Base-by-base conservation (phyloP, 2,113 vertebrate genomes). In the Chloroceryle aenea region DNA sequence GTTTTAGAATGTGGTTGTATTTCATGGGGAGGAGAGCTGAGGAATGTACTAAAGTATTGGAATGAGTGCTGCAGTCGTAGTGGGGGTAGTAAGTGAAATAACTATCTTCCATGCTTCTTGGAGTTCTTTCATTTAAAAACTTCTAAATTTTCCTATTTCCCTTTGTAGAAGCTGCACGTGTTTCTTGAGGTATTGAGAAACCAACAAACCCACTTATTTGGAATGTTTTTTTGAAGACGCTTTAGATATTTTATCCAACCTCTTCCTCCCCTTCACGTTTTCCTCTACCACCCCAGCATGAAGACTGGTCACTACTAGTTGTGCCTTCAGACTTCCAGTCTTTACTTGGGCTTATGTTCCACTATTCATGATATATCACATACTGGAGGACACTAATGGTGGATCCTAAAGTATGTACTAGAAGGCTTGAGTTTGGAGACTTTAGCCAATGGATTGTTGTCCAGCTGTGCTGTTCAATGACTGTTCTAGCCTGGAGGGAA, bases 361-460 rank as follows among this genome's bases (percentile, higher is more conserved):
- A 10, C 14, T 47, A 0, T 32, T 71, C 16, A 5, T 8, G 7
- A 4, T 10, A 10, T 5, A 11, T 59, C 27, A 7, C 7, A 19
- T 7, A 9, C 52, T 42, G 48, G 25, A 82, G 53, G 48, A 34
- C 27, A 14, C 12, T 47, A 7, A 2, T n/a, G 34, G 7, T 45
- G 43, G n/a, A 68, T 80, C 61, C 80, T 17, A 1, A 36, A 74
- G 59, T 4, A 45, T 55, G 52, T 52, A 34, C 56, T 45, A 10
- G n/a, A 25, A 25, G 56, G 23, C 15, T 59, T 38, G 53, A 22
- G 18, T 30, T 45, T 26, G 15, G 61, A 58, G 38, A 2, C 69
- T 71, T 58, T 45, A 29, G 36, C 26, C 55, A 19, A 14, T 9
- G 45, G 23, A 2, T 48, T n/a, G 4, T 14, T 50, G 17, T 27